Conservation (phyloP, 2,888 invertebrate species). For the Stenichneumon culpator region DNA sequence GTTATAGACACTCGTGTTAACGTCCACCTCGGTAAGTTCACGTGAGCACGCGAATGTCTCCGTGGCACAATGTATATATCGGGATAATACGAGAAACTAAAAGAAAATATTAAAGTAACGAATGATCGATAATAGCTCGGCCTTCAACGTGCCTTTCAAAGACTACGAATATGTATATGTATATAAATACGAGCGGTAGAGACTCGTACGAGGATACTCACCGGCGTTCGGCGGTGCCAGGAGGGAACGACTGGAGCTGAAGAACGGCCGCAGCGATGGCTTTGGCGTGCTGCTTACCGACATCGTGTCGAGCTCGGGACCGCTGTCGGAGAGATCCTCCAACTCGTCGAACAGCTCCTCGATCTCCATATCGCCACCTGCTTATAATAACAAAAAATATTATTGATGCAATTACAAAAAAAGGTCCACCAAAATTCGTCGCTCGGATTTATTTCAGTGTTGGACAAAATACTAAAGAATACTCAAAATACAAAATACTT, state of each 20-base stretch:
- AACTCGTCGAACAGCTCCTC: constrained; percentile 98
- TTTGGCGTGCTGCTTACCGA: constrained; percentile 99
- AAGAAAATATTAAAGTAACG: constrained; percentile 38
- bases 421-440: not conserved
- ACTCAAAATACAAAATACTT: too few relatives aligned
- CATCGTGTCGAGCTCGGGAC: constrained; percentile 97
- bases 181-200: constrained; percentile 12
- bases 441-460: not conserved
- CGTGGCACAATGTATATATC: constrained; percentile 6
- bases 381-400: constrained; percentile 52
- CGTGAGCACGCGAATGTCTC: constrained; percentile 17
- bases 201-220: constrained; percentile 72
- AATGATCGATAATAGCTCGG: constrained; percentile 63
- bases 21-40: constrained; percentile 11
- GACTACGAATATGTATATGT: constrained; percentile 56
- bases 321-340: constrained; percentile 98
- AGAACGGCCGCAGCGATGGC: constrained; percentile 97
- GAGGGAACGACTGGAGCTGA: constrained; percentile 95
- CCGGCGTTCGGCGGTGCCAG: constrained; percentile 84
- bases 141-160: constrained; percentile 67
- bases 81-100: constrained; percentile 27
- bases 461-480: too few relatives aligned
- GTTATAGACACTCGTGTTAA: constrained; percentile 28
- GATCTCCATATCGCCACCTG: constrained; percentile 94
- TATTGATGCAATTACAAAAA: not conserved